Percentiles rank a stretch among this genome's conserved stretches.
Evolutionary conservation across 2,113 vertebrate species (phyloP).

Genomic region (Furnarius figulus): DNA sequence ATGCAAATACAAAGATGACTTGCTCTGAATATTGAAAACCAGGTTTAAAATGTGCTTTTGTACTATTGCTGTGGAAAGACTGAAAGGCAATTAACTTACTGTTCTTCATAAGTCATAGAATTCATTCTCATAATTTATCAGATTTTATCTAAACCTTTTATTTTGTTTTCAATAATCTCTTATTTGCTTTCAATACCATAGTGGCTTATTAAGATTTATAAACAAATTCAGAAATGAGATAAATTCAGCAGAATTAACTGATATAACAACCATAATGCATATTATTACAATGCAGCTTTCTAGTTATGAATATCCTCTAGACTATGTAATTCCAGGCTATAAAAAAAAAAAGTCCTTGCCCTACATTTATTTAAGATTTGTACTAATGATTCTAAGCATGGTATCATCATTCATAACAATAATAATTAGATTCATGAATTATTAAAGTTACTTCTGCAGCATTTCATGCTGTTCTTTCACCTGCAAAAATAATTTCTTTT

Average conservation of each 20-base stretch:
- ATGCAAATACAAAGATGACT: neutral
- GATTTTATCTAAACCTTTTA: neutral
- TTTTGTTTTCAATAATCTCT: neutral
- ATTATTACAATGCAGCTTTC: neutral
- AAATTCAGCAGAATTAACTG: neutral
- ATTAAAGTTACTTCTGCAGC: neutral
- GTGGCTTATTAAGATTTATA: conserved; percentile 2
- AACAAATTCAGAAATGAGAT: neutral
- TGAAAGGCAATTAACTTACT: neutral
- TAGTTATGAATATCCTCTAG: neutral
- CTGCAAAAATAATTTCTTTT: neutral
- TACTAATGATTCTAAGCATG: neutral
- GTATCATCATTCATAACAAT: neutral
- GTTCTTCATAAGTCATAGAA: neutral
- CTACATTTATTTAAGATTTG: neutral
- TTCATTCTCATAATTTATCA: neutral
- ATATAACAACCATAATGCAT: neutral
- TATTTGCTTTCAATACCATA: neutral
- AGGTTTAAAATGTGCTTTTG: neutral
- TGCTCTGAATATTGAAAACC: neutral
- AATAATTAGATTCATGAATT: neutral
- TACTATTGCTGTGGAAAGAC: neutral
- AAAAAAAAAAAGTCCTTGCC: neutral
- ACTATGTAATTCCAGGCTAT: neutral
- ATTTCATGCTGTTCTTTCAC: neutral